A percentile compares a stretch with the other conserved stretches of the same genome.
phyloP scores from a whole-genome alignment of 2,888 invertebrate genomes.

The Xanthia icteritia region DNA sequence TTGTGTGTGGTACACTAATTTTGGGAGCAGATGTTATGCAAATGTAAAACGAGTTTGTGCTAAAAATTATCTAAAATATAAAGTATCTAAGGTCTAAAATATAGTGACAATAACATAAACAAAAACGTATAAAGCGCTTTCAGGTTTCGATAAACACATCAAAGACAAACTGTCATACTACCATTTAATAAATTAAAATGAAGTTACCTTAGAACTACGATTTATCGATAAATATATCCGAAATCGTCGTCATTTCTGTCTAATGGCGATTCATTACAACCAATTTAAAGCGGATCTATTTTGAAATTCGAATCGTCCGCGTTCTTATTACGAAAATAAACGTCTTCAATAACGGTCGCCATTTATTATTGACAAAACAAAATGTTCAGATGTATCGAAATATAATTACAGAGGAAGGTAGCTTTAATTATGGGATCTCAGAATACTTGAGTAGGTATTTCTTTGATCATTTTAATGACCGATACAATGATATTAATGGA shows the following conservation, averaged over 20 bases:
- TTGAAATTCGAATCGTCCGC: conserved; percentile 57
- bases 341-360: conserved; percentile 37
- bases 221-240: conserved; percentile 50
- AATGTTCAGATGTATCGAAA: conserved; percentile 55
- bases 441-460: conserved; percentile 50
- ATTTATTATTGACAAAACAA: conserved; percentile 54
- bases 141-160: not conserved
- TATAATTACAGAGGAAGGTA: conserved; percentile 48
- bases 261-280: conserved; percentile 53
- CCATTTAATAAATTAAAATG: conserved; percentile 20
- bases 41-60: conserved; percentile 13
- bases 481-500: conserved; percentile 51
- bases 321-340: conserved; percentile 57
- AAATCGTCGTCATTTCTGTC: conserved; percentile 48
- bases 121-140: not conserved
- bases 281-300: conserved; percentile 54
- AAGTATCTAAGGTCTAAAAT: not conserved
- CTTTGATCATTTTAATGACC: conserved; percentile 66
- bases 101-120: not conserved
- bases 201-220: conserved; percentile 8
- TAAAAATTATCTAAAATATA: not conserved
- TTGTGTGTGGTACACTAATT: conserved; percentile 20
- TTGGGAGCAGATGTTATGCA: conserved; percentile 30
- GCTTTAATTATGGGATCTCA: conserved; percentile 51
- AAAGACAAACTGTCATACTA: not conserved